A percentile compares a stretch with the other conserved stretches of the same genome.
Conservation (phyloP, 2,888 invertebrate species). For the Norana najaformis region DNA sequence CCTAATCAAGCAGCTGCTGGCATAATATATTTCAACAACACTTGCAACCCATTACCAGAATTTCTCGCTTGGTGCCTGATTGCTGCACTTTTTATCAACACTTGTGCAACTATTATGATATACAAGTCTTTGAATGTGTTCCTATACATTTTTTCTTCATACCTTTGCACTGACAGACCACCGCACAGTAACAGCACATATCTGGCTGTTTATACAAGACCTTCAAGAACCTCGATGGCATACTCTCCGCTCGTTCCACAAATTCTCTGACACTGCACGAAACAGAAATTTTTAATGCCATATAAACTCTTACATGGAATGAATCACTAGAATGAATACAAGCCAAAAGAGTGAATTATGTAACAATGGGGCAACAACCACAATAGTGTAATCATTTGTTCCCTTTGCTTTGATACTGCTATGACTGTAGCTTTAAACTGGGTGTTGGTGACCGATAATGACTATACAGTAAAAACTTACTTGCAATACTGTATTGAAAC, state of each 20-base stretch:
- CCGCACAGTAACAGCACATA: not conserved
- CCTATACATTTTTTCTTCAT: not conserved
- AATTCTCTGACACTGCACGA: not conserved
- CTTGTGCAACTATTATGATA: not conserved
- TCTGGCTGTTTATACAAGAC: no score
- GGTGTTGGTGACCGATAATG: no score
- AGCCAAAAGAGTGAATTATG: not conserved
- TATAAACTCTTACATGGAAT: not conserved
- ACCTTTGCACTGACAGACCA: not conserved
- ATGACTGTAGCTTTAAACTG: not conserved
- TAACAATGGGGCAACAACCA: not conserved
- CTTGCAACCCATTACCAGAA: not conserved
- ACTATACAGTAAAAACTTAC: no score
- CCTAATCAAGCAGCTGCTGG: constrained; percentile 7
- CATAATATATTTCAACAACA: constrained; percentile 1
- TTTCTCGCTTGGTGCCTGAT: not conserved
- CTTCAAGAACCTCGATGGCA: not conserved
- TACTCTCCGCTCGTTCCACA: not conserved
- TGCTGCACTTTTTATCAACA: not conserved
- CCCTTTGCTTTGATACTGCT: not conserved
- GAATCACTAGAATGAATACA: not conserved
- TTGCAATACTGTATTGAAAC: not conserved
- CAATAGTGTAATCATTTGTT: not conserved
- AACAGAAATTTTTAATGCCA: not conserved
- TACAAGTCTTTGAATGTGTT: not conserved